Percentiles rank a stretch among this genome's conserved stretches.
Evolutionary conservation across 2,888 invertebrate species (phyloP).

Genomic region (Drosophila borealis): DNA sequence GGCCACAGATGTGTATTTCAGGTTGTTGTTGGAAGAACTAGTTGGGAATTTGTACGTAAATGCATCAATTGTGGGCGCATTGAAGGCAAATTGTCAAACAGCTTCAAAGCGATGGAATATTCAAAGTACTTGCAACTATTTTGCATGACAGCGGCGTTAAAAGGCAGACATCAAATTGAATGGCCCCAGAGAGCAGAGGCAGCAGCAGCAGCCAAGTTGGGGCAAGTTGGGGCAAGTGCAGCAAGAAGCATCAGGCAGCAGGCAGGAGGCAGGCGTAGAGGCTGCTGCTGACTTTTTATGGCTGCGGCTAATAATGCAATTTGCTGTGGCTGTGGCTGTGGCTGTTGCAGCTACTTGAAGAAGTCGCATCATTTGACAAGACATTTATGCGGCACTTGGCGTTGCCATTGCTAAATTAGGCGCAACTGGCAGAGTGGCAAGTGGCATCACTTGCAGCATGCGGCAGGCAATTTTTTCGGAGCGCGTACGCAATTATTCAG

Average conservation of each 20-base stretch:
- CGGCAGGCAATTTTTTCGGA: constrained; percentile 28
- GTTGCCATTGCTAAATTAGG: constrained; percentile 77
- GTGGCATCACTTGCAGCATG: constrained; percentile 45
- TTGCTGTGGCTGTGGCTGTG: constrained; percentile 57
- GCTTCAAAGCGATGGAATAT: constrained; percentile 58
- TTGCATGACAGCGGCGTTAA: constrained; percentile 74
- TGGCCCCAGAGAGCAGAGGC: constrained; percentile 48
- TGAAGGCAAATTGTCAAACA: constrained; percentile 52
- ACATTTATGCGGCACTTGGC: constrained; percentile 80
- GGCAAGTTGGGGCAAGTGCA: constrained; percentile 3
- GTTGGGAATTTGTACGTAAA: constrained; percentile 27
- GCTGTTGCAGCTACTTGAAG: constrained; percentile 51
- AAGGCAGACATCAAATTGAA: constrained; percentile 76
- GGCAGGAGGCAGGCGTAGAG: constrained; percentile 5
- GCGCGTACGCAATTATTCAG: constrained; percentile 68
- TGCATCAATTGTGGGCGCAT: constrained; percentile 57
- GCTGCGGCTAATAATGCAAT: constrained; percentile 77
- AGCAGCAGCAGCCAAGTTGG: neutral
- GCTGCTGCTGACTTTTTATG: constrained; percentile 63
- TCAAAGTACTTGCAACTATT: constrained; percentile 74
- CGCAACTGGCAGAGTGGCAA: constrained; percentile 68
- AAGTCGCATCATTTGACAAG: constrained; percentile 80
- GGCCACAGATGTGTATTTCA: constrained; percentile 4
- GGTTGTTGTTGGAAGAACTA: constrained; percentile 8
- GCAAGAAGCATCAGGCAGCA: constrained; percentile 1